Evolutionary conservation across 2,888 invertebrate genomes (phyloP), one percentile per base, ranked within the genome.

Genomic region (Junonia oenone): DNA sequence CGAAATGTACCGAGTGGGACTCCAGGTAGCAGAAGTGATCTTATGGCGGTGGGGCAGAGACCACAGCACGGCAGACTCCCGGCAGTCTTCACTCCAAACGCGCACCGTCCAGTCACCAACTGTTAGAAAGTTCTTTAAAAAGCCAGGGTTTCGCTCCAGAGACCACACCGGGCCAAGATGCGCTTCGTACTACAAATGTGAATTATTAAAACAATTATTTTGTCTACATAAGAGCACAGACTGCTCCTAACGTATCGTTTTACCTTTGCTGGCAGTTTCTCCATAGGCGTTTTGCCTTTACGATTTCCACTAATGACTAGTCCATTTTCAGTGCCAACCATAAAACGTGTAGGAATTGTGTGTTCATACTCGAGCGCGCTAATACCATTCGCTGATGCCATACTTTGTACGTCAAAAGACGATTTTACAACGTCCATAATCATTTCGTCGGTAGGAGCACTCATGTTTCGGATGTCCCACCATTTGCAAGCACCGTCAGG

Each of bases 21-120:
- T 96, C 97, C 97, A 97, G 35, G 93, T 92, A 1, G 95, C 97
- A 68, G 93, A 93, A 0, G 95, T 94, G 57, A 97, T 71, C 73
- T 91, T 89, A 6, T 93, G 90, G 14, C 91, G 91, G 66, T 92
- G 92, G 66, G 91, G 92, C 68, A 93, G 92, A 9, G 97, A 96
- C 97, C 97, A 97, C 76, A 98, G 92, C 45, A 98, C 95, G 6
- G 97, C 93, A 43, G 97, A 97, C 76, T 98, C 98, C 58, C 94
- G 93, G 73, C 97, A 97, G 74, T 98, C 98, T 81, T 98, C 98
- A 2, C 97, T 96, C 97, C 98, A 98, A 66, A 98, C 94, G 66
- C 95, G 92, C 0, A 96, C 95, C 40, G 96, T 96, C 96, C 97
- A 98, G 81, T 98, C 98, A 1, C 98, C 98, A 40, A 98, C 94